Percentiles rank a stretch among this genome's conserved stretches.
Conservation (phyloP, 1,140 invertebrate species). For the Platorchestia sp. region DNA sequence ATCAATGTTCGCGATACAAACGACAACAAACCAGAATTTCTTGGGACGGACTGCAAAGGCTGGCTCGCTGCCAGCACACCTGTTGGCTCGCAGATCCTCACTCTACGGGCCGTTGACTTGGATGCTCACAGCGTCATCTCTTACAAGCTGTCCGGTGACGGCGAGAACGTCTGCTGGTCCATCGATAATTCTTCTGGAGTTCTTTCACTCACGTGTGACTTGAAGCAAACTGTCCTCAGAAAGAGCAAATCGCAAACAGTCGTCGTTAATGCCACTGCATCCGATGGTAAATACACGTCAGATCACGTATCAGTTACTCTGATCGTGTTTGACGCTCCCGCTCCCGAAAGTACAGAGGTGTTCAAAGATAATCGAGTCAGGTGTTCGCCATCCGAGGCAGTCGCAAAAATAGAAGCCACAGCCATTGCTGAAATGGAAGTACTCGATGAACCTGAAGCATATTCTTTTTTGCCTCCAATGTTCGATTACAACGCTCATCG, state of each 20-base stretch:
- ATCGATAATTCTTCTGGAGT: conserved; percentile 84
- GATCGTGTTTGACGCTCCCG: conserved; percentile 29
- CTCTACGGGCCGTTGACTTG: conserved; percentile 93
- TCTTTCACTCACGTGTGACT: conserved; percentile 80
- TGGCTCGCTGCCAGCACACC: conserved; percentile 84
- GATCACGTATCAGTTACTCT: conserved; percentile 73
- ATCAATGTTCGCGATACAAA: conserved; percentile 89
- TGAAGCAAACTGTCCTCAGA: conserved; percentile 70
- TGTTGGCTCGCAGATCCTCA: conserved; percentile 89
- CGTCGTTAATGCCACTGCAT: conserved; percentile 87
- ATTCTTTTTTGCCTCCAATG: not conserved
- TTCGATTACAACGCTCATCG: conserved; percentile 83
- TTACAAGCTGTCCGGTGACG: conserved; percentile 88
- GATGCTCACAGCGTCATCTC: conserved; percentile 90
- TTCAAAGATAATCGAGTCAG: conserved; percentile 30
- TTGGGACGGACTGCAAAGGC: conserved; percentile 83
- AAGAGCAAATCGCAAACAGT: conserved; percentile 72
- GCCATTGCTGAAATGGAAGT: not conserved
- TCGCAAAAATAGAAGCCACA: not conserved
- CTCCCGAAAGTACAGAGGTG: not conserved
- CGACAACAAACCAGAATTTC: conserved; percentile 86
- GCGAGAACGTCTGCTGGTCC: conserved; percentile 90
- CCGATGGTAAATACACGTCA: conserved; percentile 91
- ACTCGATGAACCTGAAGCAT: conserved; percentile 4
- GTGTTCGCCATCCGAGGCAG: conserved; percentile 26